phyloP scores from a whole-genome alignment of 2,888 invertebrate species.

The Clitarchus hookeri region DNA sequence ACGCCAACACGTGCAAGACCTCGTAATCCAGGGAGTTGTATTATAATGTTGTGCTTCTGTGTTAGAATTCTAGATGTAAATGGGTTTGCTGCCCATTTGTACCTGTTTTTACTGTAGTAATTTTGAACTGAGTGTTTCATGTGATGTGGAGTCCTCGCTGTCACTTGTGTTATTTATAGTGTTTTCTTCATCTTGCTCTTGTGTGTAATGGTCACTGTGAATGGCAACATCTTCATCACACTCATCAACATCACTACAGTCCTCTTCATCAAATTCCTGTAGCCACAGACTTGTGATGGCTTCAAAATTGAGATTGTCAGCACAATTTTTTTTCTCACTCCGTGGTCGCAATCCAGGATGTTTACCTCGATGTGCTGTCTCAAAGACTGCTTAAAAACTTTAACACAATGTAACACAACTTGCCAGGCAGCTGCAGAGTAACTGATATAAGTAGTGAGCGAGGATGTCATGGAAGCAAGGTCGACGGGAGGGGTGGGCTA shows the following conservation, averaged over 20 bases:
- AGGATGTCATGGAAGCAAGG: not conserved
- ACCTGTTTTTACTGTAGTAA: not conserved
- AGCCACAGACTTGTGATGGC: not conserved
- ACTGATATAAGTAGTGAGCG: not conserved
- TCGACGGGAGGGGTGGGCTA: not conserved
- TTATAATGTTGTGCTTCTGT: too few species aligned
- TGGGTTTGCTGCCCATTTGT: too few species aligned
- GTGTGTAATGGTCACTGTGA: too few species aligned
- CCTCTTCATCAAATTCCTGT: not conserved
- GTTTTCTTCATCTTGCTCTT: not conserved
- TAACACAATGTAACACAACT: not conserved
- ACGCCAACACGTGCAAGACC: too few species aligned
- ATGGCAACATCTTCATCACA: too few species aligned
- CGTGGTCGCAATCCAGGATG: not conserved
- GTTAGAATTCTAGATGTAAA: too few species aligned
- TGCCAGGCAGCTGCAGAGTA: not conserved
- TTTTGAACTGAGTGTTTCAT: not conserved
- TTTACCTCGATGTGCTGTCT: not conserved
- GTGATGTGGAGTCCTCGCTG: not conserved
- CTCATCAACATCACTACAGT: too few species aligned
- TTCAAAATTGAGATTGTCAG: not conserved
- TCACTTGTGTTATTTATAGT: not conserved
- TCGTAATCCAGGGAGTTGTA: too few species aligned
- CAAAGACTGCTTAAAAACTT: not conserved
- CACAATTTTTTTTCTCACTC: not conserved